These are phyloP conservation scores for Crematogaster levior DNA, from an alignment of 2,888 invertebrate species.

Conservation along the genomic window DNA sequence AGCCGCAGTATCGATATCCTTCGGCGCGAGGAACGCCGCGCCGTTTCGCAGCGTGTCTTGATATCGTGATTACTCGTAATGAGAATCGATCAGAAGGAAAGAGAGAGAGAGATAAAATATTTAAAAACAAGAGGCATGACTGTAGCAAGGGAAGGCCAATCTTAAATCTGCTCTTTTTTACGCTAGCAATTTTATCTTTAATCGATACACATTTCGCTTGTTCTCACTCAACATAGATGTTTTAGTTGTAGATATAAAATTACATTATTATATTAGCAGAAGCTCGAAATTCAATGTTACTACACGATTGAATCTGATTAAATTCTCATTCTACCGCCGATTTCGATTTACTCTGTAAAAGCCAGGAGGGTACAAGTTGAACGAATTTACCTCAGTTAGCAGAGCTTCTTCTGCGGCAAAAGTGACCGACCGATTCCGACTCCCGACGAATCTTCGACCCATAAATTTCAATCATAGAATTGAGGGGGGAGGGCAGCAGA, in stretches of 20 bases:
- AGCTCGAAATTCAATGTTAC: neutral
- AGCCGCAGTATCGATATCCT: slow-evolving; percentile 19
- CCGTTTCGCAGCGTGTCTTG: slow-evolving; percentile 25
- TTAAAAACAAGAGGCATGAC: neutral
- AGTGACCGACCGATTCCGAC: slow-evolving; percentile 39
- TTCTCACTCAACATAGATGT: neutral
- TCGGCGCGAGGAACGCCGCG: neutral
- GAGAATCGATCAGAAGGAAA: slow-evolving; percentile 17
- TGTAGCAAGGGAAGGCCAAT: neutral
- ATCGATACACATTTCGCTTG: neutral
- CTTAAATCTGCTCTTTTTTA: neutral
- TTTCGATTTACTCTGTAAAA: neutral
- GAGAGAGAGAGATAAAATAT: neutral
- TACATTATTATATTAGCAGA: neutral
- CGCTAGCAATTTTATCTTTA: slow-evolving; percentile 1
- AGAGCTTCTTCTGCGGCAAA: neutral
- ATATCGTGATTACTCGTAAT: slow-evolving; percentile 41
- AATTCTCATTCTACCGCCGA: neutral
- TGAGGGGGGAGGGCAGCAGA: too few relatives aligned
- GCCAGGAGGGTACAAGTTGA: neutral
- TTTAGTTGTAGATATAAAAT: neutral
- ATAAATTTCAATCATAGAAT: slow-evolving; percentile 55
- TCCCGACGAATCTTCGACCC: slow-evolving; percentile 38
- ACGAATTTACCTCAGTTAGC: slow-evolving; percentile 15
- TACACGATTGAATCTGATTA: neutral